These are phyloP conservation scores for Antennarius maculatus DNA, from an alignment of 2,797 vertebrate species.

Conservation along the genomic window DNA sequence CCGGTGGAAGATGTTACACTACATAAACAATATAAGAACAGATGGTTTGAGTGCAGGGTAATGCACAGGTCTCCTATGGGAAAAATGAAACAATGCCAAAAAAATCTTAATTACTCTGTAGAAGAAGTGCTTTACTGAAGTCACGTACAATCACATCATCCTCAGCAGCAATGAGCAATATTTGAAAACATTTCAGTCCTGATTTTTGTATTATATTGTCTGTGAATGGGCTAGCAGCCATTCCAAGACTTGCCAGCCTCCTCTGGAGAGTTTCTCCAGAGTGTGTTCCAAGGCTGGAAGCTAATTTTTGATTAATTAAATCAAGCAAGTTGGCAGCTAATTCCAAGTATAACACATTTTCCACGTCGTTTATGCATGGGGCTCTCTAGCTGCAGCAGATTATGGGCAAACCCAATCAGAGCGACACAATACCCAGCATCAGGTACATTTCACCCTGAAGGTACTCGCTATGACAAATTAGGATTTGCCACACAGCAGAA, in stretches of 20 bases:
- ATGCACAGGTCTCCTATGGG: neutral
- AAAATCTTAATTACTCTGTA: constrained; percentile 25
- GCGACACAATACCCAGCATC: constrained; percentile 75
- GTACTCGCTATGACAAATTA: constrained; percentile 81
- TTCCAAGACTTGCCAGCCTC: constrained; percentile 77
- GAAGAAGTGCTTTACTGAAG: constrained; percentile 17
- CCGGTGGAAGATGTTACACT: neutral
- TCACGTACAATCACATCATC: constrained; percentile 23
- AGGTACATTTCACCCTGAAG: constrained; percentile 79
- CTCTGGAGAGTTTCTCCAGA: constrained; percentile 68
- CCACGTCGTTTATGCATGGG: constrained; percentile 75
- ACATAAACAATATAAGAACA: neutral
- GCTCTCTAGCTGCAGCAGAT: constrained; percentile 75
- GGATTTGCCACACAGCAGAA: constrained; percentile 81
- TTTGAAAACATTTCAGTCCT: constrained; percentile 44
- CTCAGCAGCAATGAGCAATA: constrained; percentile 23
- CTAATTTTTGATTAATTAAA: constrained; percentile 83
- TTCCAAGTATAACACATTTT: constrained; percentile 79
- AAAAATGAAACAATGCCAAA: constrained; percentile 1
- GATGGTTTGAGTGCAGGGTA: constrained; percentile 5
- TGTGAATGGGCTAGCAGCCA: constrained; percentile 77
- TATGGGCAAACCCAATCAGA: constrained; percentile 82
- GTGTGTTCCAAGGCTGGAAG: constrained; percentile 72
- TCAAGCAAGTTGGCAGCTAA: constrained; percentile 81
- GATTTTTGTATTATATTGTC: constrained; percentile 42